Evolutionary conservation across 2,113 vertebrate genomes (phyloP).

Genomic region (Cervus canadensis): DNA sequence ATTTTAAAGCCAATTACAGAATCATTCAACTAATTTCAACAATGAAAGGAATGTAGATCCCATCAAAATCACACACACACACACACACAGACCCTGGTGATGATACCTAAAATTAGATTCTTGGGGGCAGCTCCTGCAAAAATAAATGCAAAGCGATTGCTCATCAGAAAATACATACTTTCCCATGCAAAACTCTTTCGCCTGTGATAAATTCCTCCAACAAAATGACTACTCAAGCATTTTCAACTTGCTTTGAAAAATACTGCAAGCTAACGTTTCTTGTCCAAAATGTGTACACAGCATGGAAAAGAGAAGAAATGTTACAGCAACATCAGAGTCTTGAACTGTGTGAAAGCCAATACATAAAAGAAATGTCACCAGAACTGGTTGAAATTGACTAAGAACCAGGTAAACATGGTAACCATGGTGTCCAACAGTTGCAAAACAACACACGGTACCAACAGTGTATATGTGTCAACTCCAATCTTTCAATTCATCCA

Average conservation of each 20-base stretch:
- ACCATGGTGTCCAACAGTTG: background rate
- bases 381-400: background rate
- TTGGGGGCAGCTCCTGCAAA: slow-evolving; percentile 63
- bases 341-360: slow-evolving; percentile 19
- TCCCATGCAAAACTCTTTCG: slow-evolving; percentile 59
- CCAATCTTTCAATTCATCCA: background rate
- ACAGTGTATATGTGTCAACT: background rate
- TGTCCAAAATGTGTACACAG: slow-evolving; percentile 53
- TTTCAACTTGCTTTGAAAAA: slow-evolving; percentile 64
- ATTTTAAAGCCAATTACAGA: slow-evolving; percentile 73
- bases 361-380: background rate
- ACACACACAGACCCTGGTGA: slow-evolving; percentile 37
- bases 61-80: slow-evolving; percentile 68
- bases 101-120: slow-evolving; percentile 73
- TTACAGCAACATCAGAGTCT: background rate
- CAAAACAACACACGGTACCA: background rate
- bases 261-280: slow-evolving; percentile 54
- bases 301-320: slow-evolving; percentile 48
- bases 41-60: slow-evolving; percentile 71
- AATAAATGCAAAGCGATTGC: slow-evolving; percentile 69
- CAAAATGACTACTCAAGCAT: slow-evolving; percentile 61
- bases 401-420: background rate
- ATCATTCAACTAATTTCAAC: slow-evolving; percentile 69
- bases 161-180: slow-evolving; percentile 70
- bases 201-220: slow-evolving; percentile 63